Conservation (phyloP, 1,140 invertebrate species). For the Megalopta genalis region DNA sequence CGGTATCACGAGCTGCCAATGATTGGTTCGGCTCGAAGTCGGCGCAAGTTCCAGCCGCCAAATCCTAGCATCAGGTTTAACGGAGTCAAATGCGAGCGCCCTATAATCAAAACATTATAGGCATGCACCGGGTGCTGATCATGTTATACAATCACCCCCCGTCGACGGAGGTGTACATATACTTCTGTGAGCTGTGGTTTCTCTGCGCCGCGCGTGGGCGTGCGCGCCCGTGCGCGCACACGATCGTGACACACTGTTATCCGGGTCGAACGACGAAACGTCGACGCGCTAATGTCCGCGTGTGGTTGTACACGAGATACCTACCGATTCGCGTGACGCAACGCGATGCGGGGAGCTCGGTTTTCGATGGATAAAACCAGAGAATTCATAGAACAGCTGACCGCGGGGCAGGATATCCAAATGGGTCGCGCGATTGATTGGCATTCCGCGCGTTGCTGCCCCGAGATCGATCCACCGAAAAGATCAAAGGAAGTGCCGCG, state of each 20-base stretch:
- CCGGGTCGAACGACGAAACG: background rate
- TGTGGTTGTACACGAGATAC: slow-evolving; percentile 39
- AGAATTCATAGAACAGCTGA: slow-evolving; percentile 48
- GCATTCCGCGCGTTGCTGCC: slow-evolving; percentile 39
- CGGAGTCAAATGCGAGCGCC: slow-evolving; percentile 58
- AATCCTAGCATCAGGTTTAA: slow-evolving; percentile 57
- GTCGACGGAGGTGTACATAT: slow-evolving; percentile 35
- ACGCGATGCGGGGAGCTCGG: slow-evolving; percentile 6
- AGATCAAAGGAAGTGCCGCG: slow-evolving; percentile 52
- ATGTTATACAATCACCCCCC: slow-evolving; percentile 57
- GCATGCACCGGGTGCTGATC: slow-evolving; percentile 53
- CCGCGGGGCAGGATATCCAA: slow-evolving; percentile 43
- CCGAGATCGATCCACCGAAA: slow-evolving; percentile 44
- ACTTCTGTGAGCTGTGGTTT: slow-evolving; percentile 43
- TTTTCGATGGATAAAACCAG: slow-evolving; percentile 52
- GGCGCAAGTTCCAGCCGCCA: slow-evolving; percentile 41
- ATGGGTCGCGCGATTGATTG: slow-evolving; percentile 44
- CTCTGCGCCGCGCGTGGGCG: background rate
- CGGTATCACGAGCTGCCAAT: slow-evolving; percentile 46
- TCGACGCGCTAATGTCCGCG: slow-evolving; percentile 41
- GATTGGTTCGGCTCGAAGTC: slow-evolving; percentile 57
- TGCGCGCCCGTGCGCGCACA: background rate
- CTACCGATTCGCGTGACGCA: slow-evolving; percentile 49
- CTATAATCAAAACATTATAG: slow-evolving; percentile 64
- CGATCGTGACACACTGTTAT: background rate